phyloP scores from a whole-genome alignment of 2,888 invertebrate genomes.

The Coelinius sp. region DNA sequence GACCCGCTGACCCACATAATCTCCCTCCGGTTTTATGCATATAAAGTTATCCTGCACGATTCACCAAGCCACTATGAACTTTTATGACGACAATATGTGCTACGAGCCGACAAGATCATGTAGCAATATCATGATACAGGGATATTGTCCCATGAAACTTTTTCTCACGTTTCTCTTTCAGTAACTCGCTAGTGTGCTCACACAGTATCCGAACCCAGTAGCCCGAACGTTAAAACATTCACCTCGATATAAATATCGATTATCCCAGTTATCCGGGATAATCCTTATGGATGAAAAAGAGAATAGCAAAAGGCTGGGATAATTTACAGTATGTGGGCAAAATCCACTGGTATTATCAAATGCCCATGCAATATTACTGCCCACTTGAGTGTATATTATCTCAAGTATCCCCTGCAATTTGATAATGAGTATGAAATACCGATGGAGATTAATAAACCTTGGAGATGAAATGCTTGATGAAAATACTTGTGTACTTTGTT shows the following conservation, averaged over 20 bases:
- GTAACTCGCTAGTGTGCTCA: neutral
- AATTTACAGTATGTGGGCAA: neutral
- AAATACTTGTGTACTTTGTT: neutral
- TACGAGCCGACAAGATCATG: conserved; percentile 14
- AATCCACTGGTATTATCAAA: conserved; percentile 14
- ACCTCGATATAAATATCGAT: conserved; percentile 61
- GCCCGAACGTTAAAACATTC: neutral
- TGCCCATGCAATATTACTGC: neutral
- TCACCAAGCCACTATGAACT: neutral
- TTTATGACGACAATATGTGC: conserved; percentile 10
- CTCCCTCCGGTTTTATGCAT: neutral
- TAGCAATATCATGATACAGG: conserved; percentile 7
- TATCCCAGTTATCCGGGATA: conserved; percentile 63
- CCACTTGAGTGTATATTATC: neutral
- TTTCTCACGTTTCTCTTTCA: conserved; percentile 14
- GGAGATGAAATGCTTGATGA: neutral
- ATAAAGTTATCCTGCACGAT: neutral
- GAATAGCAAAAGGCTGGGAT: neutral
- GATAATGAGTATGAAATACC: conserved; percentile 6
- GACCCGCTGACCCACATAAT: conserved; percentile 9
- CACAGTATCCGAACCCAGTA: neutral
- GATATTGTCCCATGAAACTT: conserved; percentile 10
- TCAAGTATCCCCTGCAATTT: neutral
- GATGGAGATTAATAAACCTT: conserved; percentile 10
- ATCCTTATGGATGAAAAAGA: conserved; percentile 57